Percentiles rank a stretch among this genome's conserved stretches.
Evolutionary conservation across 2,888 invertebrate species (phyloP).

Genomic region (Nomada hirtipes): DNA sequence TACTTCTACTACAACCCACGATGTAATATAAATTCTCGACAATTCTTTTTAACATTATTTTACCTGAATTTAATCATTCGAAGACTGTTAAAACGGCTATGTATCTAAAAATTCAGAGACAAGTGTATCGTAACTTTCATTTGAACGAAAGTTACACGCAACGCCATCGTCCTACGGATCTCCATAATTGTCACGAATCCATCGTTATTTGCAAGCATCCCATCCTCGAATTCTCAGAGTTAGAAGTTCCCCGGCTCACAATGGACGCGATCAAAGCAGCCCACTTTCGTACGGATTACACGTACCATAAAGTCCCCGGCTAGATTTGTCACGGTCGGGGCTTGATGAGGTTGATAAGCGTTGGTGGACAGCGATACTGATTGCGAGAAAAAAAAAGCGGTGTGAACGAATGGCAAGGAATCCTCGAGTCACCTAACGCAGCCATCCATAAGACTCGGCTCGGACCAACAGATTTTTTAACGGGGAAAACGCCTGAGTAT

Average conservation of each 20-base stretch:
- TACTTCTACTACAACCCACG: too few relatives aligned
- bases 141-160: too few relatives aligned
- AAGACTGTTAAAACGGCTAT: too few relatives aligned
- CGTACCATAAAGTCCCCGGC: constrained; percentile 18
- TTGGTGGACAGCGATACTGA: constrained; percentile 64
- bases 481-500: not conserved
- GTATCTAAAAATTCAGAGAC: too few relatives aligned
- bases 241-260: not conserved
- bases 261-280: not conserved
- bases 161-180: too few relatives aligned
- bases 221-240: too few relatives aligned
- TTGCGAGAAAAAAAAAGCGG: constrained; percentile 8
- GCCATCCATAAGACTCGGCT: constrained; percentile 11
- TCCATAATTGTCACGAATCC: too few relatives aligned
- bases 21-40: too few relatives aligned
- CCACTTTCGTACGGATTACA: constrained; percentile 3
- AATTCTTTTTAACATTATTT: too few relatives aligned
- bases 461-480: not conserved
- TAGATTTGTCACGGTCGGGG: constrained; percentile 23
- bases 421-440: constrained; percentile 40
- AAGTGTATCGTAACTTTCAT: too few relatives aligned
- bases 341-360: constrained; percentile 70
- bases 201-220: too few relatives aligned
- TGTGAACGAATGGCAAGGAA: constrained; percentile 39
- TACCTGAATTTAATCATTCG: too few relatives aligned